These are phyloP conservation scores for Aythya fuligula DNA, from an alignment of 2,797 vertebrate species.

Conservation along the genomic window DNA sequence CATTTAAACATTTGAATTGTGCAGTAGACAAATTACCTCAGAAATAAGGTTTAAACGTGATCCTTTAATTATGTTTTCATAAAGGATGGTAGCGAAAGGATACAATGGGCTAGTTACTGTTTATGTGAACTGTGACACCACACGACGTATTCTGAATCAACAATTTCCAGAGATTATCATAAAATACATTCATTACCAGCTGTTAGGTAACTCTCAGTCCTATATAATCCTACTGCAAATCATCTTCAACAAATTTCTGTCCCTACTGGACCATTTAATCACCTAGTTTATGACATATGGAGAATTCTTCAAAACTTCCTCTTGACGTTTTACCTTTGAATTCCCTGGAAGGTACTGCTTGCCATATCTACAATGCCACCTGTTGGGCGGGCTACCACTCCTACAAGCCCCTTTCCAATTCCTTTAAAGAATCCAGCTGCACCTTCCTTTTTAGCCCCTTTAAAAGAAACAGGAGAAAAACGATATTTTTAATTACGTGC, in stretches of 20 bases:
- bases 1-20: not conserved
- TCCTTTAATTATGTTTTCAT: not conserved
- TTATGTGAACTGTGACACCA: not conserved
- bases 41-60: not conserved
- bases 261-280: not conserved
- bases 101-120: not conserved
- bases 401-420: conserved; percentile 95
- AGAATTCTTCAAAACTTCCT: not conserved
- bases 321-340: conserved; percentile 87
- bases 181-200: not conserved
- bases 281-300: fast-evolving
- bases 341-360: conserved; percentile 97
- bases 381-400: conserved; percentile 92
- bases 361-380: conserved; percentile 98
- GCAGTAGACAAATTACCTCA: not conserved
- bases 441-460: conserved; percentile 96
- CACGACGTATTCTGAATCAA: not conserved
- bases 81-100: not conserved
- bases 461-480: not conserved
- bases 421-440: conserved; percentile 98
- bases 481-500: not conserved
- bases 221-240: too few species aligned
- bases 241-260: not conserved
- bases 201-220: not conserved
- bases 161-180: not conserved